Evolutionary conservation across 64 coral and sea anemone species (phyloP).

Genomic region (Orbicella faveolata): DNA sequence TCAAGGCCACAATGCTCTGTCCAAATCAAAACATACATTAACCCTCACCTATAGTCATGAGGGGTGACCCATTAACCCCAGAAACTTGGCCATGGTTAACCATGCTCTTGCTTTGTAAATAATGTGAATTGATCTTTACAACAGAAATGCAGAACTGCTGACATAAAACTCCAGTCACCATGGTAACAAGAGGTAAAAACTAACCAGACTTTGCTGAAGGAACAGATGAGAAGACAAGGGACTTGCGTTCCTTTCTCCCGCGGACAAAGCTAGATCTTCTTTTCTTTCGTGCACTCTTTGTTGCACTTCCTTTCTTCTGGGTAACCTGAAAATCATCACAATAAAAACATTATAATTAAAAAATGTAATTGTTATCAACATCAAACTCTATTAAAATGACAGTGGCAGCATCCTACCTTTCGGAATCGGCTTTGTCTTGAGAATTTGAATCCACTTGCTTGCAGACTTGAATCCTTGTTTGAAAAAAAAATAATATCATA

Average conservation of each 20-base stretch:
- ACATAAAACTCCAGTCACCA: no score
- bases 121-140: no score
- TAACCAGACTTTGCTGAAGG: constrained; percentile 9
- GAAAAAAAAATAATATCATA: not conserved
- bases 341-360: not conserved
- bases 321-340: constrained; percentile 2
- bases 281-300: constrained; percentile 51
- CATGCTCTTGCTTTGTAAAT: no score
- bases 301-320: constrained; percentile 45
- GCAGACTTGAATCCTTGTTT: not conserved
- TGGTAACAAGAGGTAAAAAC: not conserved
- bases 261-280: constrained; percentile 92
- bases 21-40: no score
- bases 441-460: constrained; percentile 54
- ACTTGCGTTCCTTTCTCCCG: constrained; percentile 85
- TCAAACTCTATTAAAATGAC: not conserved
- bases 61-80: no score
- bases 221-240: constrained; percentile 52
- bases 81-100: no score
- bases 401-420: not conserved
- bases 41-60: no score
- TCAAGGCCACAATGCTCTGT: no score
- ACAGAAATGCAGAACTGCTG: no score
- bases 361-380: not conserved
- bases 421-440: constrained; percentile 36